phyloP scores from a whole-genome alignment of 2,888 invertebrate genomes.

The Thera obeliscata region DNA sequence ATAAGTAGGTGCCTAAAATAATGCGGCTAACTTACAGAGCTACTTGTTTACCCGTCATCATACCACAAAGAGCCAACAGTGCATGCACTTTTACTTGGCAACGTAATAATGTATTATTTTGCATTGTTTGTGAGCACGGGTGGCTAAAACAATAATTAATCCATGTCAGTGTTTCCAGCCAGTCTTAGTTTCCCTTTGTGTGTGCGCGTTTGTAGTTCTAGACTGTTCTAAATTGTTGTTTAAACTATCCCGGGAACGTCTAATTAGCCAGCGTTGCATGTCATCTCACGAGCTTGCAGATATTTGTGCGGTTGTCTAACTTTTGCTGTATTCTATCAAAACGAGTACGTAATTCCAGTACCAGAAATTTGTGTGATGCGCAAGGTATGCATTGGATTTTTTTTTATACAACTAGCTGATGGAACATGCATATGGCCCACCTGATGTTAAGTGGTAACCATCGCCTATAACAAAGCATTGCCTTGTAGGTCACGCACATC shows the following conservation, averaged over 20 bases:
- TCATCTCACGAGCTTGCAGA: constrained; percentile 15
- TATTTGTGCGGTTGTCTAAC: constrained; percentile 8
- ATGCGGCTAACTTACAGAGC: too few species aligned
- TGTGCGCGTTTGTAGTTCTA: constrained; percentile 27
- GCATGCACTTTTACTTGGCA: background rate
- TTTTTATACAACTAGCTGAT: too few species aligned
- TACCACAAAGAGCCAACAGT: too few species aligned
- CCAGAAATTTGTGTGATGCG: too few species aligned
- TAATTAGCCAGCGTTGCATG: constrained; percentile 34
- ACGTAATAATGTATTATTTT: background rate
- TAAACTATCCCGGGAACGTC: constrained; percentile 29
- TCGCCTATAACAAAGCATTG: too few species aligned
- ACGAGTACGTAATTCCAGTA: background rate
- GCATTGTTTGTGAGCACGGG: constrained; percentile 9
- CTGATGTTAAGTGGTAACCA: too few species aligned
- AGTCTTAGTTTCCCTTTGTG: constrained; percentile 33
- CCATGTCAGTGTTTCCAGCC: constrained; percentile 28
- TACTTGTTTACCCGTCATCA: too few species aligned
- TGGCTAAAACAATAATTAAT: constrained; percentile 25
- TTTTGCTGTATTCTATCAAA: background rate
- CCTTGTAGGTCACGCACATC: too few species aligned
- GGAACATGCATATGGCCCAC: too few species aligned
- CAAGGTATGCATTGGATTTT: too few species aligned
- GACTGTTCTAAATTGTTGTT: constrained; percentile 30
- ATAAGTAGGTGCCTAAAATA: too few species aligned